Percentiles rank a stretch among this genome's conserved stretches.
Evolutionary conservation across 2,888 invertebrate genomes (phyloP).

Genomic region (Dermolepida albohirtum): DNA sequence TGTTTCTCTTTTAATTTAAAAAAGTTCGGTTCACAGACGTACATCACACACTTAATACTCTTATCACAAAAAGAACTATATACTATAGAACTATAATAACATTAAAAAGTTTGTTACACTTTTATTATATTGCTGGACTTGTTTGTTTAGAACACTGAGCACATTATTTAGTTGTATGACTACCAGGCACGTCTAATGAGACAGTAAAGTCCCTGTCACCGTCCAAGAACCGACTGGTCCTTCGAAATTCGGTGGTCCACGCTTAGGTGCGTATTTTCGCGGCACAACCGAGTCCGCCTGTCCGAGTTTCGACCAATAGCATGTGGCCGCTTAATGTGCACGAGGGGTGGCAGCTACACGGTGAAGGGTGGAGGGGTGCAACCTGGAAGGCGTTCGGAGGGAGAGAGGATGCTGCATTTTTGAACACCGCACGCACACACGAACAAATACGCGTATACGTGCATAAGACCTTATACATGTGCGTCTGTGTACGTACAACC

Average conservation of each 20-base stretch:
- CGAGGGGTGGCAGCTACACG: conserved; percentile 29
- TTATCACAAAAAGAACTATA: too few species aligned
- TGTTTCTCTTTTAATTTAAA: too few species aligned
- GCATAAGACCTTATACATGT: conserved; percentile 40
- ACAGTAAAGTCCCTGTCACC: conserved; percentile 36
- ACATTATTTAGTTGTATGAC: neutral
- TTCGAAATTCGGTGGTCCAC: conserved; percentile 60
- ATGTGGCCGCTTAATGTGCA: conserved; percentile 59
- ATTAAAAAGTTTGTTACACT: conserved; percentile 6
- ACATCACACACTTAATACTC: too few species aligned
- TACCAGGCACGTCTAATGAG: conserved; percentile 1
- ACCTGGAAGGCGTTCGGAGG: conserved; percentile 46
- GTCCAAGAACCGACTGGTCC: conserved; percentile 60
- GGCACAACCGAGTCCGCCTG: conserved; percentile 60
- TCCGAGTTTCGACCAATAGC: conserved; percentile 62
- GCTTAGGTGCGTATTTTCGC: conserved; percentile 60
- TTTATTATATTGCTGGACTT: neutral
- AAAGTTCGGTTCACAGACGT: too few species aligned
- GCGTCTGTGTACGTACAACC: conserved; percentile 10
- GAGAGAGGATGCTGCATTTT: conserved; percentile 65
- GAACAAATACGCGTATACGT: conserved; percentile 44
- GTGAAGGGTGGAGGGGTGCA: conserved; percentile 34
- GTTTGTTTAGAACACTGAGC: neutral
- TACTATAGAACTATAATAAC: too few species aligned
- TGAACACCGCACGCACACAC: conserved; percentile 55